Base-by-base conservation (phyloP, 2,113 vertebrate species). In the Elephas maximus region DNA sequence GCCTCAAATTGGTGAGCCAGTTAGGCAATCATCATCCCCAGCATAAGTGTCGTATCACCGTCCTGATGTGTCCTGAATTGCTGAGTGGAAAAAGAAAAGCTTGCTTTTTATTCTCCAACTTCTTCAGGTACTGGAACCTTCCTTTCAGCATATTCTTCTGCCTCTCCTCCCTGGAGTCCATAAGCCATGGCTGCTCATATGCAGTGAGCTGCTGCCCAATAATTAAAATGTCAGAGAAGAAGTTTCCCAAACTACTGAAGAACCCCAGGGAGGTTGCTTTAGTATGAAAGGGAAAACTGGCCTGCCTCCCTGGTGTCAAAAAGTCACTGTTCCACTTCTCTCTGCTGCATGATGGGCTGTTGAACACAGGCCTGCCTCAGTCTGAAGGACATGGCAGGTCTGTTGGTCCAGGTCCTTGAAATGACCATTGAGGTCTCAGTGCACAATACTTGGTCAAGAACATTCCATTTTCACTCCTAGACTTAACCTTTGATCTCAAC, bases 51-150 rank as follows among this genome's bases (percentile, higher is more conserved):
- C n/a, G 65, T 74, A 0, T 87, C 71, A 60, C 57, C 28, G 6
- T 81, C 71, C 91, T 81, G 60, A 53, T 44, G 37, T 30, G 53
- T 82, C 88, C 48, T 41, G 78, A 90, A 84, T 88, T 86, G 84
- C 65, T 95, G 18, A 45, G 18, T 63, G n/a, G 37, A 12, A 41
- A 71, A 62, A 74, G 18, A 65, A 88, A 24, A 57, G 26, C 88
- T 91, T 63, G 8, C 28, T 91, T 5, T 60, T 96, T 37, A 62
- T 33, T 84, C 37, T 79, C 71, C 14, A n/a, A 3, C 71, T 76
- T 77, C 51, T 91, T 94, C 6, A 90, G 37, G 37, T 33, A 14
- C 51, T 45, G 10, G 45, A 41, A 37, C 18, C 11, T 21, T 87
- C 28, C 26, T 78, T 63, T 15, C 26, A 65, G 37, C 62, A 37